Conservation (phyloP, 2,797 vertebrate genomes). For the Limosa lapponica region DNA sequence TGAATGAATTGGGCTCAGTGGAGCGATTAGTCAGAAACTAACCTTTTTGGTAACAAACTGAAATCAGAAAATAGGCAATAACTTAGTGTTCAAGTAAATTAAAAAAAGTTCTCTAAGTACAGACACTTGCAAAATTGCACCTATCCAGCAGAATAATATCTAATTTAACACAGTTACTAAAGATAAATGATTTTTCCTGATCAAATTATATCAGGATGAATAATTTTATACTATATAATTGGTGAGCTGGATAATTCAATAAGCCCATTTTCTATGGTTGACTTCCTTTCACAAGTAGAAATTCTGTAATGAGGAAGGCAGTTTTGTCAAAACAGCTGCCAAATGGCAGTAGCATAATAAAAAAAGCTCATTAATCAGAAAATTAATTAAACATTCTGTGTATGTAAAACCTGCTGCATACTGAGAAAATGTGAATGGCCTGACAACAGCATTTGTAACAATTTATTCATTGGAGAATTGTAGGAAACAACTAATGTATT, state of each 20-base stretch:
- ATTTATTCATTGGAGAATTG: slow-evolving; percentile 49
- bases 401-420: slow-evolving; percentile 63
- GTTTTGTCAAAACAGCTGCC: slow-evolving; percentile 81
- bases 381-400: slow-evolving; percentile 78
- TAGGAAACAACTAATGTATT: slow-evolving; percentile 5
- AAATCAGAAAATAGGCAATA: slow-evolving; percentile 70
- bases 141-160: slow-evolving; percentile 75
- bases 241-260: slow-evolving; percentile 83
- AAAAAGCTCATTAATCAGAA: slow-evolving; percentile 74
- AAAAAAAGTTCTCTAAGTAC: slow-evolving; percentile 64
- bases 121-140: slow-evolving; percentile 72
- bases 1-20: slow-evolving; percentile 64
- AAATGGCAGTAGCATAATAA: slow-evolving; percentile 71
- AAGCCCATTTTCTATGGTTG: slow-evolving; percentile 78
- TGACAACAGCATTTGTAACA: slow-evolving; percentile 59
- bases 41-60: slow-evolving; percentile 73
- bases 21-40: slow-evolving; percentile 71
- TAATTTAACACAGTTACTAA: slow-evolving; percentile 79
- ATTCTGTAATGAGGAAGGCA: slow-evolving; percentile 76
- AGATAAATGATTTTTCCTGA: slow-evolving; percentile 82
- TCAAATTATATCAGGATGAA: slow-evolving; percentile 83
- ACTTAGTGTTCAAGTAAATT: slow-evolving; percentile 69
- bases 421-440: slow-evolving; percentile 63
- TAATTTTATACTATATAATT: slow-evolving; percentile 82
- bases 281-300: slow-evolving; percentile 79